Base-by-base conservation (phyloP, 2,888 invertebrate species). In the Eupithecia inturbata region DNA sequence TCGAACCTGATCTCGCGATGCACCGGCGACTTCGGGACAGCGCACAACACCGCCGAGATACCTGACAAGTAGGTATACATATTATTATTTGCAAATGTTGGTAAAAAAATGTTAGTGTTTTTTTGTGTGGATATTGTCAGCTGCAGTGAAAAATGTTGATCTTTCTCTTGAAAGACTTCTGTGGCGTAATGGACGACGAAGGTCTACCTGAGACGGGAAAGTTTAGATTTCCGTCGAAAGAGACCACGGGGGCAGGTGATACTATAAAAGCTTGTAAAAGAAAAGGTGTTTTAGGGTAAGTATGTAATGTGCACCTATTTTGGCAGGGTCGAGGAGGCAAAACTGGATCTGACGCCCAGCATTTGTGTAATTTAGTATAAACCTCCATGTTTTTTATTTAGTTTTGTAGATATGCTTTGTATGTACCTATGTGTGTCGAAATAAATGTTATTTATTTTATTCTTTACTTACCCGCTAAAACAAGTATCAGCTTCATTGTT, bases 401-500 rank as follows among this genome's bases (percentile, higher is more conserved):
- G n/a, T n/a, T n/a, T n/a, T n/a, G n/a, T n/a, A n/a, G n/a, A n/a
- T n/a, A n/a, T n/a, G n/a, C n/a, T n/a, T n/a, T n/a, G n/a, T n/a
- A n/a, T n/a, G n/a, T n/a, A n/a, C n/a, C n/a, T n/a, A n/a, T n/a
- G n/a, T n/a, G n/a, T n/a, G n/a, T n/a, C n/a, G n/a, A n/a, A n/a
- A n/a, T n/a, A n/a, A n/a, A n/a, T n/a, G n/a, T n/a, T n/a, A n/a
- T n/a, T n/a, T n/a, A n/a, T n/a, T n/a, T n/a, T n/a, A n/a, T n/a
- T n/a, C 41, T 33, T 22, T 26, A 69, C 84, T 76, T 81, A 93
- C 93, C 92, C 84, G 92, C 87, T 53, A 92, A 79, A 36, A 92
- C 75, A 68, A 92, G 75, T 64, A 92, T 77, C 86, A 89, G 85
- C 89, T 85, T 89, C 92, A 93, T 92, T 68, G 66, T 69, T 67